Evolutionary conservation across 2,797 vertebrate species (phyloP), one percentile per base, ranked within the genome.

Genomic region (Poeciliopsis turneri): DNA sequence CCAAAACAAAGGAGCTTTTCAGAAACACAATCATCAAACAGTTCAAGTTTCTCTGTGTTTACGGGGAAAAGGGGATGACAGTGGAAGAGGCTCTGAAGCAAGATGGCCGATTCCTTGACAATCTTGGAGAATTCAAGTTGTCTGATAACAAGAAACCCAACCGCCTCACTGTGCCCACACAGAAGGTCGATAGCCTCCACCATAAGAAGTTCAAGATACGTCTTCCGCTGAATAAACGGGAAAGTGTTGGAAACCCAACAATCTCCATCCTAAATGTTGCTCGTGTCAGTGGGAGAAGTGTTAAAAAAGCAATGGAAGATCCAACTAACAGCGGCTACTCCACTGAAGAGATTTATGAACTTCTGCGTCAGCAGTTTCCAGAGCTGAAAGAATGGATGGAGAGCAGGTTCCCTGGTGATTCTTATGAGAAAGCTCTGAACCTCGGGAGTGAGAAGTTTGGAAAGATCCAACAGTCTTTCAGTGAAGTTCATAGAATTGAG

Each of bases 401-500:
- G 49, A 81, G 0, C 0, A 81, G 75, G 74, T 83, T 89, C n/a
- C 47, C 71, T 16, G 25, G 0, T 11, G 2, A 82, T 33, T 77
- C 72, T 4, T 87, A 20, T 28, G 7, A 75, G 45, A 0, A 30
- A 41, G 0, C 1, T 12, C 66, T 87, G 20, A 23, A 61, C 0
- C 12, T 76, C 20, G 77, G 5, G 49, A 82, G 59, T 51, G n/a
- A 84, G 0, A 2, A 81, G 12, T 88, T 87, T 69, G 84, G 81
- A 71, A 88, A 87, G 30, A 85, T 82, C 64, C 33, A 76, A 0
- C 15, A 73, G 3, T 64, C 78, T 2, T 88, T 90, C 10, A 87
- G 33, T 76, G 78, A 90, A 72, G 20, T 85, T 57, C 20, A 79
- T 78, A n/a, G 47, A 81, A 1, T 88, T 36, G 33, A 0, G 12